Evolutionary conservation across 2,113 vertebrate genomes (phyloP).

Genomic region (Copsychus sechellarum): DNA sequence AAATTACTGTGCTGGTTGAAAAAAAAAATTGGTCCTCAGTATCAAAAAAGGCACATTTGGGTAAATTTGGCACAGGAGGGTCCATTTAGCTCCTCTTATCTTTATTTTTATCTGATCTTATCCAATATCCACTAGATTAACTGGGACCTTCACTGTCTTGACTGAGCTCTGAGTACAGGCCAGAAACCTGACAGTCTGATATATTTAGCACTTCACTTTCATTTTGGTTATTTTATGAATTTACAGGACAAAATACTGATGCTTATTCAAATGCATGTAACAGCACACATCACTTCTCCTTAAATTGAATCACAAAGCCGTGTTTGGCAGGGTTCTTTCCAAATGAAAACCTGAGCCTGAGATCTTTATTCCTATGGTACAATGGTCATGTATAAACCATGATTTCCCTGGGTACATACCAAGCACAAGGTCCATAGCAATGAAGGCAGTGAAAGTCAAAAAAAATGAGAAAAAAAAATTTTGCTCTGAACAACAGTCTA

Average conservation of each 20-base stretch:
- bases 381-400: accelerated
- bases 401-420: neutral
- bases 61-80: neutral
- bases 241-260: neutral
- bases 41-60: neutral
- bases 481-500: neutral
- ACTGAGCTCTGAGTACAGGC: neutral
- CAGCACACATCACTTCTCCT: neutral
- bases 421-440: neutral
- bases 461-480: neutral
- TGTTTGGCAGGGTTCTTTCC: neutral
- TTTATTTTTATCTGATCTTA: neutral
- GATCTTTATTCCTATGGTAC: neutral
- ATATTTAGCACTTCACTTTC: neutral
- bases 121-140: neutral
- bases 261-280: neutral
- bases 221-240: neutral
- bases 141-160: neutral
- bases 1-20: neutral
- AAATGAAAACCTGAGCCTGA: neutral
- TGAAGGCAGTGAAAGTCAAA: neutral
- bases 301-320: neutral
- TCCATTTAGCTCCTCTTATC: neutral
- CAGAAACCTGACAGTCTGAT: neutral
- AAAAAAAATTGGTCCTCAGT: neutral